Evolutionary conservation across 2,113 vertebrate species (phyloP).

Genomic region (Bos javanicus): DNA sequence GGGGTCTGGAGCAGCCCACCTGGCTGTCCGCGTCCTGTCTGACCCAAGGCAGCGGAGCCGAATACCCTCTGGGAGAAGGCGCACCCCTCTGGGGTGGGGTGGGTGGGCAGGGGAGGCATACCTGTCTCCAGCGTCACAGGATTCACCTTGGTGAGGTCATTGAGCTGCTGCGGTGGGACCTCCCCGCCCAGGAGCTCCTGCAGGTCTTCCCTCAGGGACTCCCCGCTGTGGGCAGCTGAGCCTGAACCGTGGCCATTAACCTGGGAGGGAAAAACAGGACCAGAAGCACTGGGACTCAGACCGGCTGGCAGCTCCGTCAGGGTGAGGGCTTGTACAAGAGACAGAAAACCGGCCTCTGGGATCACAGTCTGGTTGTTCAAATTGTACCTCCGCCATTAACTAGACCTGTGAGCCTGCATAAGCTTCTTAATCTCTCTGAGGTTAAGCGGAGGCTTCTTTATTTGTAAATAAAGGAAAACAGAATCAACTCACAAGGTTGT

Average conservation of each 20-base stretch:
- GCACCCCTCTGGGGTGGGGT: neutral
- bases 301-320: neutral
- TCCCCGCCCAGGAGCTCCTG: slow-evolving; percentile 88
- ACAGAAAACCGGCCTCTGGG: neutral
- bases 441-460: neutral
- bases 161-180: slow-evolving; percentile 87
- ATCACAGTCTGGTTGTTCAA: neutral
- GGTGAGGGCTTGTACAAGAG: neutral
- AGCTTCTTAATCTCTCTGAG: slow-evolving; percentile 5
- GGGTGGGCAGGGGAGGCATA: slow-evolving; percentile 67
- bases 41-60: neutral
- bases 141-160: slow-evolving; percentile 97
- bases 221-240: neutral
- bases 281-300: neutral
- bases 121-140: slow-evolving; percentile 93
- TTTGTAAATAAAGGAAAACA: slow-evolving; percentile 36
- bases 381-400: neutral
- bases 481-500: neutral
- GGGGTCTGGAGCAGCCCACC: neutral
- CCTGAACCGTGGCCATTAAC: slow-evolving; percentile 74
- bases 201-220: slow-evolving; percentile 84
- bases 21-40: neutral
- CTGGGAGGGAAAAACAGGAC: slow-evolving; percentile 70
- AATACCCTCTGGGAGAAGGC: neutral
- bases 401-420: neutral